Conservation (phyloP, 2,113 vertebrate genomes). For the Cichladusa arquata region DNA sequence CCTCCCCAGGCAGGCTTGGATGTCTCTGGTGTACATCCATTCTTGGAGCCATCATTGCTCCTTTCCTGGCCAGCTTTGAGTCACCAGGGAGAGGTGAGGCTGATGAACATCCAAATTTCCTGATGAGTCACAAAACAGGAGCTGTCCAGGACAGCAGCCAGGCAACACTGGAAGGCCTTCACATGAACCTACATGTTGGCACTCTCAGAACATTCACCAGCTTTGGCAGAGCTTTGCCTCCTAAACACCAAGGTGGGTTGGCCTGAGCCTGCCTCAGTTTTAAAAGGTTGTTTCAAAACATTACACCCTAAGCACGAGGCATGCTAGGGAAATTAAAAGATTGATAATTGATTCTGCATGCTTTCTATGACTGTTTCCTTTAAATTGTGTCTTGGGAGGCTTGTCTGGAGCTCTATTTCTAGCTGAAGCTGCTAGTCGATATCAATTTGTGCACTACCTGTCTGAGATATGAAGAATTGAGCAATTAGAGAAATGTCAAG, state of each 20-base stretch:
- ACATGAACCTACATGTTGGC: fast-evolving
- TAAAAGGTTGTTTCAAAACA: not conserved
- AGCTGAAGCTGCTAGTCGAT: not conserved
- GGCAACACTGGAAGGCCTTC: not conserved
- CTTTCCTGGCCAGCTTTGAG: not conserved
- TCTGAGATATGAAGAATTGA: fast-evolving
- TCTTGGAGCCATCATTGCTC: not conserved
- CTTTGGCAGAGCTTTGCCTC: not conserved
- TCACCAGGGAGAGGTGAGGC: not conserved
- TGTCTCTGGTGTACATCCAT: no score
- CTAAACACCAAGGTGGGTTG: not conserved
- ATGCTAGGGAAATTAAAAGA: not conserved
- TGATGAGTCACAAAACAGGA: not conserved
- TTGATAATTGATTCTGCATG: not conserved
- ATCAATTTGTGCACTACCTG: not conserved
- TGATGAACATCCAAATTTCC: not conserved
- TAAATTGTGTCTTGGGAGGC: not conserved
- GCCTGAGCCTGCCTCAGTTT: not conserved
- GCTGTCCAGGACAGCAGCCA: not conserved
- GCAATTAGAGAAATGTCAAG: not conserved
- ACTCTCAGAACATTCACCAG: not conserved
- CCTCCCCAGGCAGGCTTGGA: not conserved
- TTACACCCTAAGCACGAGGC: not conserved
- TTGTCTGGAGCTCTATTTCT: not conserved
- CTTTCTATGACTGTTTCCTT: not conserved